Evolutionary conservation across 2,113 vertebrate genomes (phyloP).

Genomic region (Strigops habroptila): DNA sequence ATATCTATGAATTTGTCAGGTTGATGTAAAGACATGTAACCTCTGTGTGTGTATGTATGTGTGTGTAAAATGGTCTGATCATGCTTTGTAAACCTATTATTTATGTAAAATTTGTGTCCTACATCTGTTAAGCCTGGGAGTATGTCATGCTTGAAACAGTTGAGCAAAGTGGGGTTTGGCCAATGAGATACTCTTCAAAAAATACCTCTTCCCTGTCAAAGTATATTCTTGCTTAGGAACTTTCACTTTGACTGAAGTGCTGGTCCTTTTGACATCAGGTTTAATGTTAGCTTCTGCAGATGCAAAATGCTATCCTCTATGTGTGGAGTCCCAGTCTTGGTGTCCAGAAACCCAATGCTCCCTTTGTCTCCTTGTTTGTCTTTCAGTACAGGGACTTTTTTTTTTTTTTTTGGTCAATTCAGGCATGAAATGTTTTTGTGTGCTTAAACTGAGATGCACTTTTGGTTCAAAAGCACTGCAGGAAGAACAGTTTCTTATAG

Average conservation of each 20-base stretch:
- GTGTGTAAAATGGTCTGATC: neutral
- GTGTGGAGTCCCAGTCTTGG: neutral
- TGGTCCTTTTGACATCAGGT: neutral
- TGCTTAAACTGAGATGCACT: neutral
- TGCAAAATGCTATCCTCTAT: neutral
- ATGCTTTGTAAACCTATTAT: neutral
- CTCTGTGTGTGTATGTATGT: neutral
- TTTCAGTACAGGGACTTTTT: neutral
- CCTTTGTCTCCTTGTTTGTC: neutral
- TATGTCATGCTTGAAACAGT: neutral
- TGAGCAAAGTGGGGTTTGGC: neutral
- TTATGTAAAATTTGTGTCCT: neutral
- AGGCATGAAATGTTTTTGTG: neutral
- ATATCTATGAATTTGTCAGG: neutral
- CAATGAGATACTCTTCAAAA: neutral
- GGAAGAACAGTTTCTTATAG: slow-evolving; percentile 18
- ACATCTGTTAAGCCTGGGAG: neutral
- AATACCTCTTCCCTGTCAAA: neutral
- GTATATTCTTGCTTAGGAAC: neutral
- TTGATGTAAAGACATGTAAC: neutral
- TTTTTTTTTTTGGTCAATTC: neutral
- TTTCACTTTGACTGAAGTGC: neutral
- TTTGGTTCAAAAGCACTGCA: slow-evolving; percentile 39
- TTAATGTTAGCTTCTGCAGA: neutral
- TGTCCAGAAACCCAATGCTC: neutral